Base-by-base conservation (phyloP, 2,113 vertebrate species). In the Corvus hawaiiensis region DNA sequence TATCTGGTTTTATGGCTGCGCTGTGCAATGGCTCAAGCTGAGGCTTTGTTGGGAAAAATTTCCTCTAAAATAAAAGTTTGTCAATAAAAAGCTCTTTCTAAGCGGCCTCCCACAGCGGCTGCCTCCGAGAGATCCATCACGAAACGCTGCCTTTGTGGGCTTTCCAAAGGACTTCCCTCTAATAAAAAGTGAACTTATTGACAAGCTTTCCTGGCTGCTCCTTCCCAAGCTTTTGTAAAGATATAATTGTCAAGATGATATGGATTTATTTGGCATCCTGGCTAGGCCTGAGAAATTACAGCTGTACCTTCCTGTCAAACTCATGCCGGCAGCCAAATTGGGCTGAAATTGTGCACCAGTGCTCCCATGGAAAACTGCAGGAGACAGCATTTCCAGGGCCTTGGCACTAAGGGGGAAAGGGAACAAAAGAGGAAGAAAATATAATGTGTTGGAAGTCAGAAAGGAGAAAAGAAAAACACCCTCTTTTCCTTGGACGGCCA, bases 221-320 rank as follows among this genome's bases (percentile, higher is more conserved):
- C 79, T 82, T 62, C 64, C 83, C 85, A 55, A 82, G 83, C 84
- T 87, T 84, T 80, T 89, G 82, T 72, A 81, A 95, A 83, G 93
- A 95, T 92, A 26, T 88, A 89, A 95, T 94, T 95, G 91, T 89
- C 94, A 82, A 68, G 92, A 59, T 81, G 87, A 52, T 80, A 90
- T 76, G 17, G 94, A 97, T 93, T 94, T 92, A 94, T 94, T 58
- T 74, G 94, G 78, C 89, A n/a, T 77, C 87, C 72, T 27, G 77
- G 84, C 91, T 39, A 58, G 73, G 56, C 37, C 90, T 69, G 81
- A 93, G 89, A 66, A 91, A 75, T 94, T 67, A 87, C 89, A 67
- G 10, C 73, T 58, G 32, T 30, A 11, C 56, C 56, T 71, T 75
- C 55, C 90, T 94, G 68, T 90, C 79, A 79, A 49, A 54, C 78